Conservation (phyloP, 2,888 invertebrate genomes). For the Litoditis marina region DNA sequence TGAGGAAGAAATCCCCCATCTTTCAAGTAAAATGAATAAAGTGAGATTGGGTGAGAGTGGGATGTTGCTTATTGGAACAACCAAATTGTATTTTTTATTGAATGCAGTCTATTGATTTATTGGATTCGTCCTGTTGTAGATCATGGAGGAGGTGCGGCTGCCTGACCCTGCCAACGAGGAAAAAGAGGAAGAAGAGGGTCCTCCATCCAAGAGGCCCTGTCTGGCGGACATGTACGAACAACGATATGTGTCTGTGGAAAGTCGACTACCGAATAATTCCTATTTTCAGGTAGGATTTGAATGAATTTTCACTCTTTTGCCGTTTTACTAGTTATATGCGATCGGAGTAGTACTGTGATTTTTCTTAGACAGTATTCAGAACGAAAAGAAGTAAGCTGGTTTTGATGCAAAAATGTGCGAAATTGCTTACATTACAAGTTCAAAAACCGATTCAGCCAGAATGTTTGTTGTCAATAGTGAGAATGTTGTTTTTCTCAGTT, state of each 20-base stretch:
- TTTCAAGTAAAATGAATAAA: not conserved
- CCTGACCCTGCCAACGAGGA: constrained; percentile 4
- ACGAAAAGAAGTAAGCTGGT: too few species aligned
- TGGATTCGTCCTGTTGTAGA: not conserved
- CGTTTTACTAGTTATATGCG: too few species aligned
- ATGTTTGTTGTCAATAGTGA: too few species aligned
- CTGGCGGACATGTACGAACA: constrained; percentile 19
- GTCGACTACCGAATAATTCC: constrained; percentile 28
- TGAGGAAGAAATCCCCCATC: not conserved
- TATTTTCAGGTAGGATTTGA: constrained; percentile 28
- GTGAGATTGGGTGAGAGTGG: too few species aligned
- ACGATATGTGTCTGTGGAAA: constrained; percentile 27
- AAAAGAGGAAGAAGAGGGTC: constrained; percentile 14
- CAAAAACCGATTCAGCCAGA: not conserved
- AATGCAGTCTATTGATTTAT: not conserved
- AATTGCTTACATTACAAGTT: not conserved
- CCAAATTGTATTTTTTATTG: too few species aligned
- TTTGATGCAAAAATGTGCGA: too few species aligned
- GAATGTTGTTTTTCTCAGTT: too few species aligned
- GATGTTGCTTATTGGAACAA: too few species aligned
- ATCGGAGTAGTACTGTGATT: too few species aligned
- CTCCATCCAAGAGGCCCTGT: constrained; percentile 17
- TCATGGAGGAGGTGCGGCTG: not conserved
- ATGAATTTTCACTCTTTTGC: constrained; percentile 13
- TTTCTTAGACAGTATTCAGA: too few species aligned